Base-by-base conservation (phyloP, 1,140 invertebrate species). In the Pseudomyrmex pallidus region DNA sequence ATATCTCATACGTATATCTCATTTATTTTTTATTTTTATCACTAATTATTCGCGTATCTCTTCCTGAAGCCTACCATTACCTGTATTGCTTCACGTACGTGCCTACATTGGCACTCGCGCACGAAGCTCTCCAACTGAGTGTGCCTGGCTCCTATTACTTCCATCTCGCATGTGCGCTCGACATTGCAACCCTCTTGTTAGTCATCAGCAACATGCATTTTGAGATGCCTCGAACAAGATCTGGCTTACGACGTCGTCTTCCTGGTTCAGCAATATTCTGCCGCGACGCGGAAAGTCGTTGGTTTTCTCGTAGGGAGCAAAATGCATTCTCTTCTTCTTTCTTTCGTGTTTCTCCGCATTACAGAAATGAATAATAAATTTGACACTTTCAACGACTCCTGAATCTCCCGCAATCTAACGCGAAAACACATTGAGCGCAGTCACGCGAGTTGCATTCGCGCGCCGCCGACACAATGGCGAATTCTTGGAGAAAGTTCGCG, bases 351-450 rank as follows among this genome's bases (percentile, higher is more conserved):
- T 63, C 22, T 52, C 52, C 73, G 15, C 59, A 8, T 68, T 88
- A 82, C 68, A 63, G 50, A 56, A 44, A 56, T 15, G 72, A 52
- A 78, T 68, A 77, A 35, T 35, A 35, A 35, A 67, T 88, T 87
- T 85, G 83, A 87, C 77, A 85, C 46, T 64, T 85, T 9, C 52
- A 83, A 20, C 72, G 52, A 54, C 8, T 46, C 0, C 12, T 72
- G 46, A 85, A 22, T 20, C 70, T 68, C 72, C 74, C n/a, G 50
- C 68, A 25, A 64, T 22, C 64, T 73, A 63, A 22, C 61, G 20
- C 44, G 48, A 77, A 88, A 88, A 35, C 35, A 35, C 85, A 85
- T 85, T 57, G 56, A 25, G 48, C 59, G 15, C 22, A 74, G 78
- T 82, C 68, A 52, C 73, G 72, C 73, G 52, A 76, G 20, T 8